phyloP scores from a whole-genome alignment of 92 coral and sea anemone species.

The Palythoa caribaeorum region DNA sequence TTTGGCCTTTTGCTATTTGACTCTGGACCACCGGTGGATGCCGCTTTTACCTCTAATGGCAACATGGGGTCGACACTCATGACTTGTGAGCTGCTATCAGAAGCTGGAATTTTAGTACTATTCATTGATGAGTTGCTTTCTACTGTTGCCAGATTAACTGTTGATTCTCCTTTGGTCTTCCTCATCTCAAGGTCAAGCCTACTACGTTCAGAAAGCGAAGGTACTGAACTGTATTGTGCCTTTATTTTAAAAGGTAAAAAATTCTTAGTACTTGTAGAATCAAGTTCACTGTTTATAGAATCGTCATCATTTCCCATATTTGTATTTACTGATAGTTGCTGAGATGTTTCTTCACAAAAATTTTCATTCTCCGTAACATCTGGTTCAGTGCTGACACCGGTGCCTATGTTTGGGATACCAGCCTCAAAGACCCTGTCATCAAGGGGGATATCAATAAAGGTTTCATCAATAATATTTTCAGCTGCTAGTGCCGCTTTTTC shows the following conservation, averaged over 20 bases:
- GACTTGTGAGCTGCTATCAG: neutral
- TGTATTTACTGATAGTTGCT: neutral
- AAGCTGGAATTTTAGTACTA: neutral
- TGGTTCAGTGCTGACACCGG: neutral
- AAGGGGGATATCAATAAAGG: constrained; percentile 93
- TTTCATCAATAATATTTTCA: constrained; percentile 82
- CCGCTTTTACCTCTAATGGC: neutral
- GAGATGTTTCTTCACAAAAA: neutral
- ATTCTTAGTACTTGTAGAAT: constrained; percentile 37
- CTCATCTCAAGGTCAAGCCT: constrained; percentile 65
- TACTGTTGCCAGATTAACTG: neutral
- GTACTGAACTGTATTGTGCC: constrained; percentile 68
- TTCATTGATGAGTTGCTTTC: constrained; percentile 6
- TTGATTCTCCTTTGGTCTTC: constrained; percentile 20
- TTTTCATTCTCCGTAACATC: neutral
- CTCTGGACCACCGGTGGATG: constrained; percentile 14
- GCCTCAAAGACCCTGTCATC: constrained; percentile 47
- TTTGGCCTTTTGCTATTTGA: constrained; percentile 34
- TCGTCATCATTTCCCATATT: constrained; percentile 10
- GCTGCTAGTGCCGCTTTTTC: constrained; percentile 70
- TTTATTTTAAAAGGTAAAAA: constrained; percentile 90
- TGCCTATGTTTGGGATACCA: neutral
- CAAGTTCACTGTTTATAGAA: constrained; percentile 13
- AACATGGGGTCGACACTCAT: neutral
- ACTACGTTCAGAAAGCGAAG: constrained; percentile 87